A percentile compares a stretch with the other conserved stretches of the same genome.
These are phyloP conservation scores for Lasioglossum leucozonium DNA, from an alignment of 2,888 invertebrate genomes.

Conservation along the genomic window DNA sequence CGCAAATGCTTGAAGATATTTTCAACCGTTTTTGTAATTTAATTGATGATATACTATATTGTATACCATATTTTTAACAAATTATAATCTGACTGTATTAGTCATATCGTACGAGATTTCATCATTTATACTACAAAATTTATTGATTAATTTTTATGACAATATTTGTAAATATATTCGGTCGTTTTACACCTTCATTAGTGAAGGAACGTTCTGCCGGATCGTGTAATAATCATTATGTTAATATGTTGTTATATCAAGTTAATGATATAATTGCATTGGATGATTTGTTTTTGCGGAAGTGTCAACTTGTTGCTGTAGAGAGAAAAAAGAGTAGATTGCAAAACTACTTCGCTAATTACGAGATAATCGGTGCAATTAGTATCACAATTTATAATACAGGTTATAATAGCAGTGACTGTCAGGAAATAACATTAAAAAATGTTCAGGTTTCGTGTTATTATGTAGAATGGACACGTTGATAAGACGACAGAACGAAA, in stretches of 20 bases:
- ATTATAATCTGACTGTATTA: not conserved
- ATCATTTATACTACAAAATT: too few relatives aligned
- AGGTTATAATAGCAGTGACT: not conserved
- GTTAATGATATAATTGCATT: not conserved
- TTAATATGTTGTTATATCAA: not conserved
- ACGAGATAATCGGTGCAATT: not conserved
- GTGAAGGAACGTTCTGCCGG: not conserved
- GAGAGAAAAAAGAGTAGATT: not conserved
- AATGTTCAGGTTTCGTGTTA: not conserved
- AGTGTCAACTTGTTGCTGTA: not conserved
- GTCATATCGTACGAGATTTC: too few relatives aligned
- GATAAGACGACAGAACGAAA: not conserved
- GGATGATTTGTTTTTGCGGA: not conserved
- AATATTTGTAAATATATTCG: not conserved
- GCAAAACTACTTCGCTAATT: not conserved
- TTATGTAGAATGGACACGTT: not conserved
- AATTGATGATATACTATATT: too few relatives aligned
- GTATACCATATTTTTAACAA: not conserved
- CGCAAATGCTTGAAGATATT: not conserved
- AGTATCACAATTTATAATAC: not conserved
- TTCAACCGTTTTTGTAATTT: too few relatives aligned
- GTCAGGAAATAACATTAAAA: not conserved
- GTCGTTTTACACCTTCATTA: not conserved
- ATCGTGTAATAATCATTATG: not conserved
- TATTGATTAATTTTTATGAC: too few relatives aligned